Percentiles rank a stretch among this genome's conserved stretches.
These are phyloP conservation scores for Podarcis muralis DNA, from an alignment of 2,113 vertebrate genomes.

Conservation along the genomic window DNA sequence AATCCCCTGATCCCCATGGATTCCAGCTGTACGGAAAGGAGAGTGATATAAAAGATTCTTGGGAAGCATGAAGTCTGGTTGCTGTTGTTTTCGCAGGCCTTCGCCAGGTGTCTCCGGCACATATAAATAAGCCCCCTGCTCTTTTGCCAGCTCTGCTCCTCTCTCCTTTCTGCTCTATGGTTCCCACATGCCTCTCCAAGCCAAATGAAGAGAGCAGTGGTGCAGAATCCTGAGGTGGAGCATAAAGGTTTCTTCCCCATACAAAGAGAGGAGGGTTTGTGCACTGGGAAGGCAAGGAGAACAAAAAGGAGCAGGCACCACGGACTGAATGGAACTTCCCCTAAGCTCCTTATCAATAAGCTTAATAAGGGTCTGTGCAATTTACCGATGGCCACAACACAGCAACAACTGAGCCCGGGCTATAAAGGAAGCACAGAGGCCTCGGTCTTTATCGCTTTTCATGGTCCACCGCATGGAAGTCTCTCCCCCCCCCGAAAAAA, in stretches of 20 bases:
- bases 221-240: constrained; percentile 69
- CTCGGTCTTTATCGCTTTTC: constrained; percentile 63
- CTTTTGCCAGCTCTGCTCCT: constrained; percentile 22
- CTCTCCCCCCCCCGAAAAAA: constrained; percentile 54
- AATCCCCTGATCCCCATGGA: constrained; percentile 78
- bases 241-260: constrained; percentile 65
- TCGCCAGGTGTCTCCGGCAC: constrained; percentile 76
- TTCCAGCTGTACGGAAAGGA: constrained; percentile 80
- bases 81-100: constrained; percentile 69
- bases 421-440: constrained; percentile 63
- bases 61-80: constrained; percentile 62
- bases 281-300: constrained; percentile 71
- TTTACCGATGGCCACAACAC: constrained; percentile 79
- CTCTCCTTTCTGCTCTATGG: constrained; percentile 48
- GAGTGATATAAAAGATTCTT: constrained; percentile 78
- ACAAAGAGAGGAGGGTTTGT: constrained; percentile 68
- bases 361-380: constrained; percentile 86
- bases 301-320: constrained; percentile 77
- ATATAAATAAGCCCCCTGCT: constrained; percentile 41
- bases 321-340: constrained; percentile 73
- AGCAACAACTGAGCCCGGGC: constrained; percentile 63
- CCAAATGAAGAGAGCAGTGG: constrained; percentile 64
- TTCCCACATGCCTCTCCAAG: constrained; percentile 50
- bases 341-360: constrained; percentile 87
- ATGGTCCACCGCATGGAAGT: constrained; percentile 70